Evolutionary conservation across 2,888 invertebrate species (phyloP).

Genomic region (Machimus rusticus): DNA sequence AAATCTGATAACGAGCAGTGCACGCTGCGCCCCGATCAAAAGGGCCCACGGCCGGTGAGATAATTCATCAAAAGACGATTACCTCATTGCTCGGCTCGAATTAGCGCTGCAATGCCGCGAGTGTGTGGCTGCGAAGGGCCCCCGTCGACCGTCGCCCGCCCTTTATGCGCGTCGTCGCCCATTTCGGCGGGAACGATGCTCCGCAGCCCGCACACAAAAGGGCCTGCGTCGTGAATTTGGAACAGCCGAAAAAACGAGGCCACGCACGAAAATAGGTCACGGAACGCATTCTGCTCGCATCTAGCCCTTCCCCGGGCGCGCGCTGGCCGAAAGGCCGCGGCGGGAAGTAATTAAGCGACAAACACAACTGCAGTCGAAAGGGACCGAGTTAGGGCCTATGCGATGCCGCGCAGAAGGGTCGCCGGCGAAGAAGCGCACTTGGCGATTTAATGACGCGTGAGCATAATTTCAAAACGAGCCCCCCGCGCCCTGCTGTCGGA

Average conservation of each 20-base stretch:
- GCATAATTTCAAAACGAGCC: not conserved
- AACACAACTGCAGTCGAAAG: not conserved
- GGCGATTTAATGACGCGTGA: constrained; percentile 20
- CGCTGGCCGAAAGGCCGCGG: not conserved
- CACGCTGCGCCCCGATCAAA: not conserved
- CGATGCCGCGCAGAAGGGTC: not conserved
- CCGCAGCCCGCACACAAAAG: not conserved
- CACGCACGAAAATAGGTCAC: constrained; percentile 18
- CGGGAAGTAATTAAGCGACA: not conserved
- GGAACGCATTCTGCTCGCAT: constrained; percentile 21
- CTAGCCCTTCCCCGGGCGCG: not conserved
- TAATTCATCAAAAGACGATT: constrained; percentile 9
- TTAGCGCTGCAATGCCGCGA: not conserved
- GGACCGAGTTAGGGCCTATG: not conserved
- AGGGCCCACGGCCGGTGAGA: not conserved
- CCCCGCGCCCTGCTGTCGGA: too few relatives aligned
- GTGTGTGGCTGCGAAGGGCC: not conserved
- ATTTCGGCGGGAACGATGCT: not conserved
- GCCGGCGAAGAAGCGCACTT: not conserved
- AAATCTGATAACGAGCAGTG: not conserved
- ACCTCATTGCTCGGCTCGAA: constrained; percentile 8
- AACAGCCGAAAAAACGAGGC: constrained; percentile 8
- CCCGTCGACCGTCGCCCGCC: not conserved
- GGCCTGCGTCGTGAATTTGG: not conserved
- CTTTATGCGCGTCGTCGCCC: not conserved